Base-by-base conservation (phyloP, 2,797 vertebrate genomes). In the Prionace glauca region DNA sequence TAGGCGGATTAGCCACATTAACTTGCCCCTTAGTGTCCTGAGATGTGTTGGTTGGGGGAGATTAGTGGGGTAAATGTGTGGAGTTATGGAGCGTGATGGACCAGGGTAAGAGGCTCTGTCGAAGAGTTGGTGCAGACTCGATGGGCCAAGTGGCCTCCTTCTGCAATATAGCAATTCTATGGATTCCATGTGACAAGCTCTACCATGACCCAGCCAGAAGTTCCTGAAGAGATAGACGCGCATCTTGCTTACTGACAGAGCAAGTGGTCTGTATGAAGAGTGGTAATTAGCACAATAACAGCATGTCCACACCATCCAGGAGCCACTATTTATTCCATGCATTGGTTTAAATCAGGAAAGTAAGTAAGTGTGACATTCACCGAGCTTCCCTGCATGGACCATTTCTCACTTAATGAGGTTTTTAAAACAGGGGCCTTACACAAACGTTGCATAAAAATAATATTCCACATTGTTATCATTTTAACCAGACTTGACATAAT, bases 391-490 rank as follows among this genome's bases (percentile, higher is more conserved):
- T 96, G 97, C 94, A 95, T 96, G 97, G 97, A 96, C 97, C 97
- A 97, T 98, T 98, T 98, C 97, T 96, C 96, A 96, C 97, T 98
- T 99, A 99, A 99, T 99, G 98, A 99, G 98, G 98, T 97, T 98
- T 56, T 98, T 98, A 98, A 98, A 98, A 98, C 97, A 96, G 96
- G 97, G 98, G 98, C 97, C 97, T 97, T 97, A 98, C 98, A 99
- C 98, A 99, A 99, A 98, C 98, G 98, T 97, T 99, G 98, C 98
- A 96, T 98, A 98, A 98, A 98, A 99, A 99, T 99, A 99, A 99
- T 99, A 98, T 99, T 98, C 97, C 81, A 97, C 98, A 98, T 99
- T 99, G 98, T 99, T 98, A 96, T 96, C 96, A 97, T 97, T 97
- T 97, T 99, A 99, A 99, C 98, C 60, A 98, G 98, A 98, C 98